Base-by-base conservation (phyloP, 1,140 invertebrate genomes). In the Idris sp. region DNA sequence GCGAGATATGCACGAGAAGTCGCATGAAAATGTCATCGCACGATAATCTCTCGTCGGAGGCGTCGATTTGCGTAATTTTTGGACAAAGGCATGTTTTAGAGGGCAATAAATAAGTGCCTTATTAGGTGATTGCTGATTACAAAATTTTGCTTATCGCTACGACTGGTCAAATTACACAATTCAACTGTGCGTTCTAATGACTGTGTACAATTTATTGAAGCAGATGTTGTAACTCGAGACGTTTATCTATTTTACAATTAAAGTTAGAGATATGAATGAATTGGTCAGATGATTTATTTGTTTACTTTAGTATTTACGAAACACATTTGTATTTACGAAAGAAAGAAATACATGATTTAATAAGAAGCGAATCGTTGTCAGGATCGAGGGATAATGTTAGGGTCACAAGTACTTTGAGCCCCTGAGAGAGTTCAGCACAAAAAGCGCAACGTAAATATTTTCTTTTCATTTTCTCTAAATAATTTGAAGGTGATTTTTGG, bases 91-190 rank as follows among this genome's bases (percentile, higher is more conserved):
- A 46, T 8, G 64, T 46, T 64, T 73, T 61, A 59, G 33, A 31
- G n/a, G 38, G 3, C 36, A 38, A 61, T 74, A 67, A 67, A 67
- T 74, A 74, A 67, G 15, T 40, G 53, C 61, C 69, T 65, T 73
- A 46, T 49, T 53, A 61, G 33, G 30, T 19, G 35, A 31, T 4
- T 30, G 30, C 48, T 51, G 69, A 51, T 73, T 73, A 53, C 59
- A 73, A 73, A 58, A 74, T 56, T n/a, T n/a, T 56, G 2, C 33
- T 74, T 74, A 74, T 74, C 61, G 43, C 44, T 13, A 2, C 2
- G 10, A 49, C 31, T 33, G 19, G 69, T 64, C 53, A 48, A 65
- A 65, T 73, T 73, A 48, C 69, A 61, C 59, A 73, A 59, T 65
- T 49, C n/a, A 31, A 5, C 35, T 11, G 53, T n/a, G n/a, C n/a